phyloP scores from a whole-genome alignment of 2,113 vertebrate species.

The Maccullochella peelii region DNA sequence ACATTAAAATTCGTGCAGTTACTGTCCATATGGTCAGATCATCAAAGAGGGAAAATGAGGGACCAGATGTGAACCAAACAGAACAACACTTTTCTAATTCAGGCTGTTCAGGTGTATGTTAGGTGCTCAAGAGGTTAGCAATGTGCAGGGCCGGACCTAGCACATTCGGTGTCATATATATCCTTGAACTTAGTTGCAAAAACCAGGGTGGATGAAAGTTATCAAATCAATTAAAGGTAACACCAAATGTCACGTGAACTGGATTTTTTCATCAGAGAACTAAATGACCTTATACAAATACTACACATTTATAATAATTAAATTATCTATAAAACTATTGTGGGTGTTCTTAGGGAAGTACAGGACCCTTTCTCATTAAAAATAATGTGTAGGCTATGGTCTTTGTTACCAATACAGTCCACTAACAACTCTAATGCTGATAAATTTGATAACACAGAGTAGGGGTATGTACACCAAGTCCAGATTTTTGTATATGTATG shows the following conservation, averaged over 20 bases:
- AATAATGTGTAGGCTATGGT: not conserved
- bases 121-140: not conserved
- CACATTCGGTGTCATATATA: not conserved
- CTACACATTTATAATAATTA: not conserved
- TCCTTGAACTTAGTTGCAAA: not conserved
- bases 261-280: not conserved
- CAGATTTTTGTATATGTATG: no score
- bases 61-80: conserved; percentile 51
- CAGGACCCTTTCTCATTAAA: no score
- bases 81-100: conserved; percentile 24
- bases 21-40: conserved; percentile 55
- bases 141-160: not conserved
- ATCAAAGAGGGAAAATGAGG: not conserved
- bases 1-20: conserved; percentile 60
- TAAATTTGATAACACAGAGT: no score
- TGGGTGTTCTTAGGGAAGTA: no score
- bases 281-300: not conserved
- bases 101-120: not conserved
- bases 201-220: not conserved
- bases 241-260: not conserved
- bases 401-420: not conserved
- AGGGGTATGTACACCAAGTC: no score
- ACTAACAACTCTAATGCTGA: no score
- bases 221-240: not conserved
- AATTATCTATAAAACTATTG: no score